Evolutionary conservation across 2,888 invertebrate genomes (phyloP), one percentile per base, ranked within the genome.

Genomic region (Uropetala carovei): DNA sequence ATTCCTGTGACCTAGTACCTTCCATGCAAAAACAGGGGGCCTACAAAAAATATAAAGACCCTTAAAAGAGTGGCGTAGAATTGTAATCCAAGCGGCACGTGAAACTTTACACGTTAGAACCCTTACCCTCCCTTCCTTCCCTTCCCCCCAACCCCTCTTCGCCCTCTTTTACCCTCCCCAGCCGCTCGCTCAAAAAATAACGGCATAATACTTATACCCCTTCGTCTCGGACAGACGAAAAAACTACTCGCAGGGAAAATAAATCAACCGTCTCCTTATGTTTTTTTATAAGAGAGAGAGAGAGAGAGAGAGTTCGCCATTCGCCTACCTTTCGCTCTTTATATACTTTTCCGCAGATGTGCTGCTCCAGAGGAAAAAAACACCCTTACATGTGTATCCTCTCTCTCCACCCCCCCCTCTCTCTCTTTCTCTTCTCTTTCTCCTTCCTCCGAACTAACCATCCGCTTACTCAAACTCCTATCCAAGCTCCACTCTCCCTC

Each of bases 201-300:
- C 75, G 22, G 27, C 22, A 27, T 75, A 75, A 75, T 75, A 75
- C 75, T 22, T 75, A 13, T 27, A 43, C 43, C 13, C 75, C 4
- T 8, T 18, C n/a, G n/a, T 68, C 68, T 68, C 68, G 68, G 68
- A 75, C 22, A 27, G 60, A 60, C 60, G 86, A 27, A 86, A 86
- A 86, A 60, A 86, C 86, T 59, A 86, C 30, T 86, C 60, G 13
- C 13, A 10, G 30, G 59, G 86, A 86, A 86, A 86, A 86, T 60
- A 86, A 86, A 86, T 59, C 27, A 30, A 14, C 59, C 30, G 30
- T 5, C 27, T 27, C 27, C 27, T 27, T 75, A 18, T 75, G 22
- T 75, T 75, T 75, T 75, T 75, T 4, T 27, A 75, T 27, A 27
- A 75, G 75, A 22, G 68, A 22, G 59, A 59, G 27, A 57, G 85